phyloP scores from a whole-genome alignment of 2,888 invertebrate genomes.

The Drosophila pullipes region DNA sequence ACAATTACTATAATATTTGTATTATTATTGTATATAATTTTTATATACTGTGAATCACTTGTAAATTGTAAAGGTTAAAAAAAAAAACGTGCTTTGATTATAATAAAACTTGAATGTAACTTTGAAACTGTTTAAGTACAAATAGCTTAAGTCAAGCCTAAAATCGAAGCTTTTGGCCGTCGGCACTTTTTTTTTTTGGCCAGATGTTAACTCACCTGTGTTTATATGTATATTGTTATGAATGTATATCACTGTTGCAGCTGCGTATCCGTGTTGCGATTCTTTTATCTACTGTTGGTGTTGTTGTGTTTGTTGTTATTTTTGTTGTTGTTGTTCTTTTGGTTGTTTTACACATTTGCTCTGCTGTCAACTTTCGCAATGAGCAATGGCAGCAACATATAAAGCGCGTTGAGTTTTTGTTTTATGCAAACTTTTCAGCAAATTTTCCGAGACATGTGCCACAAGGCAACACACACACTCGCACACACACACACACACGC shows the following conservation, averaged over 20 bases:
- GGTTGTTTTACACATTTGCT: slow-evolving; percentile 48
- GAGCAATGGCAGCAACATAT: background rate
- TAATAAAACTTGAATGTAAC: background rate
- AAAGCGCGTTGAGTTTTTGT: slow-evolving; percentile 10
- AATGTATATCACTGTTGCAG: slow-evolving; percentile 34
- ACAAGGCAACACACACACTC: slow-evolving; percentile 6
- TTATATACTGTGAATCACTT: too few species aligned
- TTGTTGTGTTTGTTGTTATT: slow-evolving; percentile 4
- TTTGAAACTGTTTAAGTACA: background rate
- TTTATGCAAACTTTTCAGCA: slow-evolving; percentile 24
- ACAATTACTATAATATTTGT: background rate
- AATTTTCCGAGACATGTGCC: slow-evolving; percentile 35
- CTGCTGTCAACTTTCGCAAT: slow-evolving; percentile 7
- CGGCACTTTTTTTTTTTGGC: slow-evolving; percentile 35
- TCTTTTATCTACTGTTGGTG: slow-evolving; percentile 7
- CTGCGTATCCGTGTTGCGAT: slow-evolving; percentile 58
- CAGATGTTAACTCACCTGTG: slow-evolving; percentile 53
- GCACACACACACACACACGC: background rate
- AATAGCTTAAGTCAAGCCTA: background rate
- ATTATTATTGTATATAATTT: too few species aligned
- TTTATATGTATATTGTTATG: slow-evolving; percentile 22
- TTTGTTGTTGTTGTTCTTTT: slow-evolving; percentile 11
- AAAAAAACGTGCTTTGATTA: background rate
- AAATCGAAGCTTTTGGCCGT: slow-evolving; percentile 34
- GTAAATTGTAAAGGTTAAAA: too few species aligned